phyloP scores from a whole-genome alignment of 2,797 vertebrate species.

The Oryzias sinensis region DNA sequence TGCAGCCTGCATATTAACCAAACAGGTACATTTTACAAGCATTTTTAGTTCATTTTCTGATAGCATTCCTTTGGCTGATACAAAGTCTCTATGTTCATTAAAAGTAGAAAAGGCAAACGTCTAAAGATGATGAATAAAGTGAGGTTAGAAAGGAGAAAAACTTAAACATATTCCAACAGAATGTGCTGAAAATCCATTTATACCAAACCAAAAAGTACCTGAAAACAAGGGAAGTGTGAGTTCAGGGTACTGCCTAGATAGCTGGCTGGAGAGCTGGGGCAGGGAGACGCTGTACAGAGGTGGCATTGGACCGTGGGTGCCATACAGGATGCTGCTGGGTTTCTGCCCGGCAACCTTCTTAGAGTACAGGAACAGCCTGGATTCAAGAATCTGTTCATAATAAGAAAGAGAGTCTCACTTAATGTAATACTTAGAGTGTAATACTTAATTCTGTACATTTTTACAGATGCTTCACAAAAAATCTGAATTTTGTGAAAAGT shows the following conservation, averaged over 20 bases:
- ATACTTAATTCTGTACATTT: background rate
- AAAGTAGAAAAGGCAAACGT: no score
- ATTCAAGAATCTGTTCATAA: slow-evolving; percentile 86
- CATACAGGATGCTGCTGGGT: slow-evolving; percentile 86
- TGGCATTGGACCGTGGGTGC: slow-evolving; percentile 89
- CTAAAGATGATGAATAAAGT: no score
- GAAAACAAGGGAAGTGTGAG: slow-evolving; percentile 96
- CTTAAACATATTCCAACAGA: no score
- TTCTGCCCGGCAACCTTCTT: slow-evolving; percentile 91
- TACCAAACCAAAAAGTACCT: slow-evolving; percentile 71
- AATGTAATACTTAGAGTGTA: background rate
- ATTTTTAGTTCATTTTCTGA: no score
- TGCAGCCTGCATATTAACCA: slow-evolving; percentile 21
- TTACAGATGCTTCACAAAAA: background rate
- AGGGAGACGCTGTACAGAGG: slow-evolving; percentile 93
- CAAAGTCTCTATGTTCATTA: no score
- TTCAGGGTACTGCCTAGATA: slow-evolving; percentile 96
- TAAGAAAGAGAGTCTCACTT: background rate
- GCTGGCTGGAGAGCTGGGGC: slow-evolving; percentile 86
- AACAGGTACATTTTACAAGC: slow-evolving; percentile 8
- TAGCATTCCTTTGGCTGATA: no score
- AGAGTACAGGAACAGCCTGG: slow-evolving; percentile 91
- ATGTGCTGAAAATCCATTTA: no score
- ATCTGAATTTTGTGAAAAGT: no score
- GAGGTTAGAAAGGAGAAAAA: no score